A percentile compares a stretch with the other conserved stretches of the same genome.
phyloP scores from a whole-genome alignment of 2,113 vertebrate genomes.

The Dasypus novemcinctus region DNA sequence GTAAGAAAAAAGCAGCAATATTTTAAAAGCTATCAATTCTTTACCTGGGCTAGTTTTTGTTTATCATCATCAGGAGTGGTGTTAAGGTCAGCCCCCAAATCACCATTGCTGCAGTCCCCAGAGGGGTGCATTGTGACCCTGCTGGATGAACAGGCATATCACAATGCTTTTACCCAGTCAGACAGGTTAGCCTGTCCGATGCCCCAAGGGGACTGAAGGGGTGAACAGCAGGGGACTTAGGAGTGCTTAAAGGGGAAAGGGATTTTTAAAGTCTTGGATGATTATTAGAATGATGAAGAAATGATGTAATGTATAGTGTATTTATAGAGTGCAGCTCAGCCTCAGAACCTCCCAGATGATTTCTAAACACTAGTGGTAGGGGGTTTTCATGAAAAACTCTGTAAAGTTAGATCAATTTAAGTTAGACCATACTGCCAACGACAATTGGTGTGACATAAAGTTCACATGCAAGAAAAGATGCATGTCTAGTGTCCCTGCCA shows the following conservation, averaged over 20 bases:
- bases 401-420: neutral
- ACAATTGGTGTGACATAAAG: neutral
- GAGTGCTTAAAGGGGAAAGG: neutral
- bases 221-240: neutral
- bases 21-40: conserved; percentile 5
- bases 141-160: neutral
- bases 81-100: neutral
- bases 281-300: neutral
- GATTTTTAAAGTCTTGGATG: neutral
- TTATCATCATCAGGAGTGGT: neutral
- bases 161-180: conserved; percentile 23
- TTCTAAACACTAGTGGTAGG: neutral
- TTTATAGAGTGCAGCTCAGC: neutral
- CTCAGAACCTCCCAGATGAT: neutral
- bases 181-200: neutral
- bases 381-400: neutral
- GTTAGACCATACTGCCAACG: neutral
- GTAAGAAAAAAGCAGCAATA: neutral
- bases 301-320: neutral
- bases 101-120: neutral
- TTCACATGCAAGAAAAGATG: neutral
- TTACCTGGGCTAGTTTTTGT: conserved; percentile 20
- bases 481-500: neutral
- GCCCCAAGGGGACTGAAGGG: neutral
- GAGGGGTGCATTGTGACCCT: conserved; percentile 38